Conservation (phyloP, 2,113 vertebrate genomes). For the Pagrus major region DNA sequence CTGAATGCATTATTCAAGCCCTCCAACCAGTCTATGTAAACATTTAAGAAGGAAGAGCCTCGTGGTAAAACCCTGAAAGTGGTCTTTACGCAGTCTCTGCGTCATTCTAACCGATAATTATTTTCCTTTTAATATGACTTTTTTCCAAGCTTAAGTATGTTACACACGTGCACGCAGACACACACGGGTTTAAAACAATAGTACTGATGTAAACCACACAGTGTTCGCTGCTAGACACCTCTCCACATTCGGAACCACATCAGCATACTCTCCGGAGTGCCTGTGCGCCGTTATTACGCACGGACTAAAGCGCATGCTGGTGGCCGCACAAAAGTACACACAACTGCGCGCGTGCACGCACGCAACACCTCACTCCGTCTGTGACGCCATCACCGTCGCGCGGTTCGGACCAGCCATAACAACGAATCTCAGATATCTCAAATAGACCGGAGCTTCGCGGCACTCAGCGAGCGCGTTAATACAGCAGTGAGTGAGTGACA, state of each 20-base stretch:
- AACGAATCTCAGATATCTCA: slow-evolving; percentile 39
- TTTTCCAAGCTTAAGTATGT: not conserved
- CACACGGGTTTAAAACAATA: not conserved
- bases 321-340: not conserved
- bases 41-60: not conserved
- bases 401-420: slow-evolving; percentile 34
- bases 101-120: no score
- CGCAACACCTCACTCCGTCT: not conserved
- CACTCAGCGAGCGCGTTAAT: slow-evolving; percentile 42
- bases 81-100: not conserved
- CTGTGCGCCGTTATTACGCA: slow-evolving; percentile 28
- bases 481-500: slow-evolving; percentile 68
- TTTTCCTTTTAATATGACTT: no score
- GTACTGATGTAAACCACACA: not conserved
- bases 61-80: not conserved
- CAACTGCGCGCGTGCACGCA: not conserved
- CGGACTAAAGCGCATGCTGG: not conserved
- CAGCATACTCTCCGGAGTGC: not conserved
- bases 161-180: not conserved
- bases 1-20: not conserved
- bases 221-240: not conserved
- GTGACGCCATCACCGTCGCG: slow-evolving; percentile 18
- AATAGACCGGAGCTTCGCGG: slow-evolving; percentile 35
- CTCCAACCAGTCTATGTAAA: not conserved
- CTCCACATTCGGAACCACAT: not conserved